Percentiles rank a stretch among this genome's conserved stretches.
phyloP scores from a whole-genome alignment of 2,113 vertebrate species.

The Bothrops jararaca region DNA sequence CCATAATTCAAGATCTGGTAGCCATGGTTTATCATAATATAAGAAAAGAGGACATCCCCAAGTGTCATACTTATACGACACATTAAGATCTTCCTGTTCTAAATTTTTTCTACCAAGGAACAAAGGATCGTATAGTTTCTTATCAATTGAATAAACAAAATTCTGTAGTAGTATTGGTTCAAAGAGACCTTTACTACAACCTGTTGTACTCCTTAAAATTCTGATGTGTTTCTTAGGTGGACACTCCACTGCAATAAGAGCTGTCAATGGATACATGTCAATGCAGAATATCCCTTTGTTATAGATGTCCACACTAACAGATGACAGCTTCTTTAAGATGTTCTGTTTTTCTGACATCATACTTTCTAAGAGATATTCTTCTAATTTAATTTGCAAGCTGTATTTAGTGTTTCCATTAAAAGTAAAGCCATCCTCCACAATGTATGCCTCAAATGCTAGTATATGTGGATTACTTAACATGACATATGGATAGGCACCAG shows the following conservation, averaged over 20 bases:
- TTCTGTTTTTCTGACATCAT: neutral
- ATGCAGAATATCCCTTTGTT: neutral
- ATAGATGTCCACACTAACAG: neutral
- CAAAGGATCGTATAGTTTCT: accelerated
- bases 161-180: neutral
- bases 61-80: neutral
- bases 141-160: slow-evolving; percentile 1
- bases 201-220: neutral
- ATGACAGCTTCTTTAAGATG: accelerated
- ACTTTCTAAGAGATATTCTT: neutral
- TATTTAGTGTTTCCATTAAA: neutral
- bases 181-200: neutral
- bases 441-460: neutral
- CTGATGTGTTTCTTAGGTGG: slow-evolving; percentile 8
- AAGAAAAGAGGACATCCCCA: slow-evolving; percentile 6
- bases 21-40: neutral
- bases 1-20: neutral
- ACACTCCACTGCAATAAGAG: neutral
- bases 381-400: neutral
- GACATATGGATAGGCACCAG: neutral
- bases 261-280: slow-evolving; percentile 5
- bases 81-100: neutral
- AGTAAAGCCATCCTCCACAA: neutral
- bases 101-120: neutral
- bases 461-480: neutral